Conservation (phyloP, 2,797 vertebrate species). For the Okamejei kenojei region DNA sequence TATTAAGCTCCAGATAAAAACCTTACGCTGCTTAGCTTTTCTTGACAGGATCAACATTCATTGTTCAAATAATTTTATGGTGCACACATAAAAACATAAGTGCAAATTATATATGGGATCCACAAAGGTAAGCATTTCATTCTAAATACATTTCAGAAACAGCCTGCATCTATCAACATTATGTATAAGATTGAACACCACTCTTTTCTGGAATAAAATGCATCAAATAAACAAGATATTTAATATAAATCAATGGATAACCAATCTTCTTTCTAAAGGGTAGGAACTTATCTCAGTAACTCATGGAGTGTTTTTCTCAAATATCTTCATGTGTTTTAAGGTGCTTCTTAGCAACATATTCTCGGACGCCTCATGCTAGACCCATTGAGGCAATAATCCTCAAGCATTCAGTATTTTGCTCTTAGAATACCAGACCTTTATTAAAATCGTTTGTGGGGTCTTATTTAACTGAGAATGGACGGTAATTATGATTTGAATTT, state of each 20-base stretch:
- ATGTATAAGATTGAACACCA: conserved; percentile 41
- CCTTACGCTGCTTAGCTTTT: too few relatives aligned
- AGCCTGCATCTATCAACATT: not conserved
- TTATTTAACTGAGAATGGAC: not conserved
- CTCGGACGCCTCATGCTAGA: conserved; percentile 13
- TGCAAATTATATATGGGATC: not conserved
- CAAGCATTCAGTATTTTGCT: conserved; percentile 25
- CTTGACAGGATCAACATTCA: not conserved
- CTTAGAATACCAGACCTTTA: not conserved
- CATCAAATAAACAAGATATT: conserved; percentile 41
- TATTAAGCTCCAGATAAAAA: too few relatives aligned
- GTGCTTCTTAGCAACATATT: conserved; percentile 58
- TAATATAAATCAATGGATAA: conserved; percentile 43
- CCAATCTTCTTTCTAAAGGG: conserved; percentile 50
- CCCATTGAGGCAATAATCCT: conserved; percentile 30
- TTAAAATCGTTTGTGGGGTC: not conserved
- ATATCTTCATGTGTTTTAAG: conserved; percentile 46
- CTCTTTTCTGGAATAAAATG: conserved; percentile 42
- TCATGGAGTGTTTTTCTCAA: conserved; percentile 54
- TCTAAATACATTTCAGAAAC: not conserved
- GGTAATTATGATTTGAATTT: conserved; percentile 38
- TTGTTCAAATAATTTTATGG: not conserved
- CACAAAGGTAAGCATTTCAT: not conserved
- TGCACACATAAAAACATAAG: not conserved
- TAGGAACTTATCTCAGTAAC: conserved; percentile 48